Percentiles rank a stretch among this genome's conserved stretches.
These are phyloP conservation scores for Acanthaster planci DNA, from an alignment of 35 echinoderm and acorn worm species.

Conservation along the genomic window DNA sequence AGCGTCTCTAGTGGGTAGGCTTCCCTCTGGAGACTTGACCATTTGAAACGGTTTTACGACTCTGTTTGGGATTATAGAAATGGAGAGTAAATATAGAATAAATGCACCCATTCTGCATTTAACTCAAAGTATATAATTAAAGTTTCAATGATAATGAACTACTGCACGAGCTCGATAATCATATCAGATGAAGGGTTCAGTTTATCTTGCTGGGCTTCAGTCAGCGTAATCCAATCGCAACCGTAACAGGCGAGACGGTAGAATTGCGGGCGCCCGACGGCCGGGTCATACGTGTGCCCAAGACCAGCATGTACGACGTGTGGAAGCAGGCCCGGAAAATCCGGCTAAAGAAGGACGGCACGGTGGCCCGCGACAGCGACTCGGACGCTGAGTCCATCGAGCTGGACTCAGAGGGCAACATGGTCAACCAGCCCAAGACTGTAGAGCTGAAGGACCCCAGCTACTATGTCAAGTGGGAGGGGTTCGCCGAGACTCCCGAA, in stretches of 20 bases:
- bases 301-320: conserved; percentile 7
- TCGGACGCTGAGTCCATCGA: conserved; percentile 57
- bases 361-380: conserved; percentile 50
- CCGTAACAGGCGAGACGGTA: neutral
- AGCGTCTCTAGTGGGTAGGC: too few relatives aligned
- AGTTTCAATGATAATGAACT: too few relatives aligned
- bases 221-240: neutral
- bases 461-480: conserved; percentile 32
- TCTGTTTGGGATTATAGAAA: too few relatives aligned
- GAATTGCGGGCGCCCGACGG: conserved; percentile 35
- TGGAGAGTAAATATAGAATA: too few relatives aligned
- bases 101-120: too few relatives aligned
- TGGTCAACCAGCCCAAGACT: conserved; percentile 21
- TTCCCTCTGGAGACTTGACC: too few relatives aligned
- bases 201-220: too few relatives aligned
- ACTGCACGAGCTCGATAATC: too few relatives aligned
- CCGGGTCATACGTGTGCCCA: conserved; percentile 14
- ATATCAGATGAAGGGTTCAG: too few relatives aligned
- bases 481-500: conserved; percentile 30
- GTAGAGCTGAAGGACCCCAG: neutral
- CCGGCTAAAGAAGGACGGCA: conserved; percentile 60
- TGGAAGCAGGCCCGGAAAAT: conserved; percentile 11
- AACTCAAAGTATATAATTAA: too few relatives aligned
- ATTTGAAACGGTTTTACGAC: too few relatives aligned
- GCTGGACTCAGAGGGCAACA: conserved; percentile 53